Base-by-base conservation (phyloP, 2,888 invertebrate species). In the Cheilosia urbana region DNA sequence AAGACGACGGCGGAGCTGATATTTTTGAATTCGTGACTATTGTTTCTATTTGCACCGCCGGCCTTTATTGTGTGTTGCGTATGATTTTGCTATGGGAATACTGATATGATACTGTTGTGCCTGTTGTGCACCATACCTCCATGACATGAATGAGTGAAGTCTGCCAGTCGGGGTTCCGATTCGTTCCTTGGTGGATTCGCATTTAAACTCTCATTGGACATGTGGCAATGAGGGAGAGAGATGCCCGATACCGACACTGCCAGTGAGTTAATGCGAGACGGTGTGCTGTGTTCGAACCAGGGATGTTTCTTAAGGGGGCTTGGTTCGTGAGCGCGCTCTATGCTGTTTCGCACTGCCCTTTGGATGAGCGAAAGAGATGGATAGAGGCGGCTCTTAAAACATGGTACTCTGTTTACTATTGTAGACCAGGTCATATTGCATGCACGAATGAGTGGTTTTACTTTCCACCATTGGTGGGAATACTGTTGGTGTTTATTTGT, bases 391-490 rank as follows among this genome's bases (percentile, higher is more conserved):
- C 17, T 3, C n/a, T n/a, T 6, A 9, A n/a, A n/a, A 30, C 49
- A 69, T 68, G 73, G 55, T 13, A 55, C 53, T 27, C 42, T 75
- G 68, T 75, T 30, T 71, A 55, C 58, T 51, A 55, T 45, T 15
- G 27, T 6, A 45, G 58, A 85, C 55, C 76, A 72, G 80, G 85
- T 85, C 85, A 85, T 80, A 85, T 85, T 85, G 85, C 80, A 80
- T 85, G 80, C 85, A 85, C 81, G 80, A 85, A 76, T 77, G 72
- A 76, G 19, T 51, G 45, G 66, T 47, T 85, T 80, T 76, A 68
- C 72, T 72, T 76, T 76, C 76, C 75, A 66, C 76, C 81, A 85
- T 85, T 85, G 85, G 85, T 76, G 76, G 85, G 76, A 80, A 85
- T n/a, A n/a, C 51, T 58, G 51, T 68, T 78, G 60, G 19, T 66